These are phyloP conservation scores for Leptodactylus fallax DNA, from an alignment of 2,797 vertebrate species.

Conservation along the genomic window DNA sequence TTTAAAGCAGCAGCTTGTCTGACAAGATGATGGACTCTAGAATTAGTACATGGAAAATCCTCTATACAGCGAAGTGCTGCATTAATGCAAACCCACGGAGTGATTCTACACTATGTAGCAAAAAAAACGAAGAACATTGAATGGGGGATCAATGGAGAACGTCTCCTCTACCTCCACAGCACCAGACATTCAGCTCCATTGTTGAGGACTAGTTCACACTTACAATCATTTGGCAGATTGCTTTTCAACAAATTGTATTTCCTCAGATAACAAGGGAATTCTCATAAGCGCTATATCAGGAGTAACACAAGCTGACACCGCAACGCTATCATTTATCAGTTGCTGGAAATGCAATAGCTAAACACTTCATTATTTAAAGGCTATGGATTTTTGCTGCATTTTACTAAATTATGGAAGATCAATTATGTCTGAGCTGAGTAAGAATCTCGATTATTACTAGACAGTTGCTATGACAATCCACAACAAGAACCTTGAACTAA, in stretches of 20 bases:
- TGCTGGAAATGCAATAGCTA: background rate
- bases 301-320: background rate
- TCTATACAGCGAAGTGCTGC: conserved; percentile 11
- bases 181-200: conserved; percentile 28
- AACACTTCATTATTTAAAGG: conserved; percentile 17
- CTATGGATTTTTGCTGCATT: background rate
- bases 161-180: background rate
- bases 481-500: background rate
- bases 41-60: conserved; percentile 22
- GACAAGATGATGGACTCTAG: conserved; percentile 32
- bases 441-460: background rate
- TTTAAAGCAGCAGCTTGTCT: conserved; percentile 4
- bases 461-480: background rate
- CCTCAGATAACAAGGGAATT: conserved; percentile 20
- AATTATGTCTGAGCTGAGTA: background rate
- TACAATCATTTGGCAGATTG: conserved; percentile 27
- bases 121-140: background rate
- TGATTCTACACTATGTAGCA: background rate
- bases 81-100: conserved; percentile 22
- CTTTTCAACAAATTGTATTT: conserved; percentile 32
- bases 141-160: background rate
- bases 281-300: conserved; percentile 6
- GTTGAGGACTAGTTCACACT: conserved; percentile 4
- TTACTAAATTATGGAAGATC: background rate
- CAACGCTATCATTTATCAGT: conserved; percentile 17